Base-by-base conservation (phyloP, 2,888 invertebrate species). In the Heliconius sara region DNA sequence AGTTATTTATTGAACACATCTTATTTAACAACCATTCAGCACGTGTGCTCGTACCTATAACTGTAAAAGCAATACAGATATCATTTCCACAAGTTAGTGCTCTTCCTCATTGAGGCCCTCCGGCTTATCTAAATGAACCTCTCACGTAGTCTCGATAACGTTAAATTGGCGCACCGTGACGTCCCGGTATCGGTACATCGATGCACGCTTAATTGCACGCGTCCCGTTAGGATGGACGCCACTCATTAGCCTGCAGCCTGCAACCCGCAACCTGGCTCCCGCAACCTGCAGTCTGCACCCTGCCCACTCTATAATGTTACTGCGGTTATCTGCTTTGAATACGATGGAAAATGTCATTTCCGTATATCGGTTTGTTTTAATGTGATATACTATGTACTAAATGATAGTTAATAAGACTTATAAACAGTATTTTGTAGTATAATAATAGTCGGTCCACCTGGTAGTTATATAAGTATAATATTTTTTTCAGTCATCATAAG, bases 121-220 rank as follows among this genome's bases (percentile, higher is more conserved):
- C 73, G 77, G 77, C 82, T 84, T 87, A 88, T 88, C 88, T 88
- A 86, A 88, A 91, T 88, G 89, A 89, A 89, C 85, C 86, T 86
- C 87, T 89, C 89, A 89, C 90, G 89, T 86, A 81, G 82, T 80
- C 83, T 82, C 84, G 87, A 88, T 87, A 86, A 85, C 85, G 85
- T 83, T 86, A 85, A 87, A 89, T 89, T 85, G 87, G 86, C 88
- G 86, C 85, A 85, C 83, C 86, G 85, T 86, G 85, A 84, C 85
- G 84, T 81, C 79, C 80, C 80, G 80, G 78, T 77, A 85, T 83
- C 82, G 81, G 81, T 84, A 80, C 79, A 81, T 83, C 85, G 84
- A 85, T 85, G 82, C 83, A 84, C 65, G 83, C 86, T 87, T 90
- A 89, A 90, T 88, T 89, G 89, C 88, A 80, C 84, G 80, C 76